phyloP scores from a whole-genome alignment of 1,140 invertebrate species.

The Conopomorpha cramerella region DNA sequence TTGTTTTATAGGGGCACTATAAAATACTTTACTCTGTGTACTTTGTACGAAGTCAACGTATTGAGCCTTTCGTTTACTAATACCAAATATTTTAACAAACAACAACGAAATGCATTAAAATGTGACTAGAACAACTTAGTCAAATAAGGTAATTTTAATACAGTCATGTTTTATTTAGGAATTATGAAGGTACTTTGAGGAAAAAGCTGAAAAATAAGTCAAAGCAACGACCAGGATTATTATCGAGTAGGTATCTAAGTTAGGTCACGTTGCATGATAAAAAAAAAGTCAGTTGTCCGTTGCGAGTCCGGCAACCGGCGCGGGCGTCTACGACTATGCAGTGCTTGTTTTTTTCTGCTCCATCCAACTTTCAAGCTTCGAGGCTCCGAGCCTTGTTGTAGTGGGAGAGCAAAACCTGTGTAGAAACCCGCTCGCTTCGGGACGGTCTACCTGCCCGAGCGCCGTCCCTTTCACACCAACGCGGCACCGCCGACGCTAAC shows the following conservation, averaged over 20 bases:
- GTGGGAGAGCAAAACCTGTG: conserved; percentile 60
- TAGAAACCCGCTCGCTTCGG: conserved; percentile 51
- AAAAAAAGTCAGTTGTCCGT: background rate
- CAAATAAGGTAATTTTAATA: too few species aligned
- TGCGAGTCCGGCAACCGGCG: conserved; percentile 9
- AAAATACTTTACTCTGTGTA: too few species aligned
- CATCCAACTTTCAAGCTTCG: conserved; percentile 39
- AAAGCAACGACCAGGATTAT: too few species aligned
- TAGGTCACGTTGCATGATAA: background rate
- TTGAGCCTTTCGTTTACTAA: background rate
- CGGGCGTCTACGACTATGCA: conserved; percentile 17
- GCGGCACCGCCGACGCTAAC: conserved; percentile 8
- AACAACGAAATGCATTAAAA: too few species aligned
- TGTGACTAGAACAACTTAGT: background rate
- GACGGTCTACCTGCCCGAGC: conserved; percentile 38
- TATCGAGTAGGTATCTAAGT: background rate
- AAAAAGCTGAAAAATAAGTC: too few species aligned
- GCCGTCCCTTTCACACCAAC: conserved; percentile 42
- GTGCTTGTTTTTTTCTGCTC: conserved; percentile 41
- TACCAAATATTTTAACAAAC: background rate
- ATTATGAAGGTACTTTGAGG: too few species aligned
- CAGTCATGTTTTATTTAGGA: too few species aligned
- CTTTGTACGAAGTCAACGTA: background rate
- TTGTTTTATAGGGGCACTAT: conserved; percentile 2
- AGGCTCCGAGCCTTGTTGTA: conserved; percentile 43